A percentile compares a stretch with the other conserved stretches of the same genome.
phyloP scores from a whole-genome alignment of 1,140 invertebrate species.

The Trachymyrmex cornetzi region DNA sequence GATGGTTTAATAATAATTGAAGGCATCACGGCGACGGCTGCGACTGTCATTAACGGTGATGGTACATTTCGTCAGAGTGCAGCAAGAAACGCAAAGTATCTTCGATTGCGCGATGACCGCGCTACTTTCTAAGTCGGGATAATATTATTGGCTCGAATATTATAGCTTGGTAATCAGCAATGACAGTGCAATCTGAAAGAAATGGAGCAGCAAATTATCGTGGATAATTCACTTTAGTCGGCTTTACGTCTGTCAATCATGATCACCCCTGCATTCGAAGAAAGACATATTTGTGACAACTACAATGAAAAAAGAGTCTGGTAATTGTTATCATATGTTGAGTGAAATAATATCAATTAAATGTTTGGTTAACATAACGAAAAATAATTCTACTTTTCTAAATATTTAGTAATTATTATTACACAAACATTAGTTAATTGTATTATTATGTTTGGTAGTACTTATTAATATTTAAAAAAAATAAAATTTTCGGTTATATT shows the following conservation, averaged over 20 bases:
- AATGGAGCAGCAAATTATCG: conserved; percentile 11
- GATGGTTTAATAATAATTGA: neutral
- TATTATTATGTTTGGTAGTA: too few species aligned
- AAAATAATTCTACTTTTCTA: too few species aligned
- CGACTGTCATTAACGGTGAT: neutral
- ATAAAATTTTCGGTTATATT: too few species aligned
- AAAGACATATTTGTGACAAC: too few species aligned
- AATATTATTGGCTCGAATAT: conserved; percentile 12
- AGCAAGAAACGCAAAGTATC: neutral
- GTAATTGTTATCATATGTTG: too few species aligned
- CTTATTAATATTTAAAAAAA: too few species aligned
- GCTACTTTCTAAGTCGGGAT: conserved; percentile 21
- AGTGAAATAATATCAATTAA: too few species aligned
- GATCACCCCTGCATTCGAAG: too few species aligned
- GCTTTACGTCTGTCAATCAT: neutral
- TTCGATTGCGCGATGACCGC: neutral
- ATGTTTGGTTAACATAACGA: too few species aligned
- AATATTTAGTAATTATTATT: too few species aligned
- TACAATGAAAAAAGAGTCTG: too few species aligned
- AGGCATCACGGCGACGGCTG: neutral
- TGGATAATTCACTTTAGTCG: neutral
- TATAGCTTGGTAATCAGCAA: neutral
- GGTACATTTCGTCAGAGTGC: neutral
- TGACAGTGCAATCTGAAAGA: neutral
- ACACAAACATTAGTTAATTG: too few species aligned